Evolutionary conservation across 2,888 invertebrate species (phyloP), one percentile per base, ranked within the genome.

Genomic region (Petrolisthes manimaculis): DNA sequence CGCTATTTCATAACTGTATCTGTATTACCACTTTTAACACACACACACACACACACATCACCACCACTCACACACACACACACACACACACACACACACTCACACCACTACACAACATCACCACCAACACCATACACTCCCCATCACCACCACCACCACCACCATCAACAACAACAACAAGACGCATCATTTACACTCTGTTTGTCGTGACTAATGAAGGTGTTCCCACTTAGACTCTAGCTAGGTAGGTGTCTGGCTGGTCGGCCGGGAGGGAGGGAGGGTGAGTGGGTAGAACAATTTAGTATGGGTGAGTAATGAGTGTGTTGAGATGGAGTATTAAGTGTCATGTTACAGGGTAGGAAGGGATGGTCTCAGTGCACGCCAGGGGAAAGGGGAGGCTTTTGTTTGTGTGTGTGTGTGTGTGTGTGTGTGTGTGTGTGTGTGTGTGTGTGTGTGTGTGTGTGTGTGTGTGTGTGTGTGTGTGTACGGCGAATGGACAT

Each of bases 381-480:
- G 14, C 69, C 14, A 69, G 69, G 5, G 69, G 18, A 69, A 69
- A 69, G 69, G 3, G 69, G 5, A 14, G 5, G 14, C 21, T 4
- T 18, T 24, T 24, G 75, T 1, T 1, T 3, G 3, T 6, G 21
- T 74, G 5, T 37, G 75, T 24, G 21, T 75, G 75, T 24, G 75
- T 51, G 75, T 24, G 75, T 75, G 75, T 4, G 14, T 9, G 74
- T 74, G 74, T 74, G 74, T 4, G 4, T 74, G 18, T 3, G 18
- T 3, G 5, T 74, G 74, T 74, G 4, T 9, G 18, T 74, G 74
- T 74, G 74, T 74, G 74, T 74, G 74, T 74, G 74, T 74, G 74
- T 74, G 74, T 74, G 74, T 74, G 74, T 74, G 74, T 74, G 74
- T 74, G 74, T 74, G 74, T 74, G 74, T 74, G 74, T 74, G 74